These are phyloP conservation scores for Metopia argyrocephala DNA, from an alignment of 2,888 invertebrate species.

Conservation along the genomic window DNA sequence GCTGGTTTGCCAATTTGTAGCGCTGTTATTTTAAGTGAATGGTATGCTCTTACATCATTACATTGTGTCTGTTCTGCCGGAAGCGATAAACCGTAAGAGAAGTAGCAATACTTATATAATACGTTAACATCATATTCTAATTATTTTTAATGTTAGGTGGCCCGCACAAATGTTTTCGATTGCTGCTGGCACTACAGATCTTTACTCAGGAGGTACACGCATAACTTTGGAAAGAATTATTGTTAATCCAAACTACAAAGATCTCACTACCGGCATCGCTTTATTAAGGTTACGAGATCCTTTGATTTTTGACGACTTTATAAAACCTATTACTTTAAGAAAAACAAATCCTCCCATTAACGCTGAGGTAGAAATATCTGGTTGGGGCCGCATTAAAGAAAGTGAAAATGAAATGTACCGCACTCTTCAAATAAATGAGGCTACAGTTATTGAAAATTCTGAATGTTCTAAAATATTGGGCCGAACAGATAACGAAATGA, in stretches of 20 bases:
- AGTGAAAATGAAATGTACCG: conserved; percentile 62
- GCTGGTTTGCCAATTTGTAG: conserved; percentile 72
- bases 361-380: conserved; percentile 70
- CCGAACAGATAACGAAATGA: conserved; percentile 66
- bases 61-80: conserved; percentile 73
- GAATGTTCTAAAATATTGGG: conserved; percentile 57
- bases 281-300: conserved; percentile 68
- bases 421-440: conserved; percentile 63
- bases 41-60: conserved; percentile 74
- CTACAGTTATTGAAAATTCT: conserved; percentile 58
- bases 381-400: conserved; percentile 71
- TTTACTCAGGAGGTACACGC: conserved; percentile 72
- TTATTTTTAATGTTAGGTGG: conserved; percentile 66
- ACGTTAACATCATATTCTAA: background rate
- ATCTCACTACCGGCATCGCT: conserved; percentile 71
- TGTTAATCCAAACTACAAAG: conserved; percentile 66
- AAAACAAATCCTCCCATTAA: conserved; percentile 62
- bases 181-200: conserved; percentile 72
- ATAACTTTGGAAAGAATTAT: conserved; percentile 66
- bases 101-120: background rate
- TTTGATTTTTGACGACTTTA: conserved; percentile 63
- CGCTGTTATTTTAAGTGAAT: conserved; percentile 71
- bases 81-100: conserved; percentile 70
- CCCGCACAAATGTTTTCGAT: conserved; percentile 71
- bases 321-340: conserved; percentile 68